Evolutionary conservation across 1,140 invertebrate species (phyloP).

Genomic region (Aphidius ervi): DNA sequence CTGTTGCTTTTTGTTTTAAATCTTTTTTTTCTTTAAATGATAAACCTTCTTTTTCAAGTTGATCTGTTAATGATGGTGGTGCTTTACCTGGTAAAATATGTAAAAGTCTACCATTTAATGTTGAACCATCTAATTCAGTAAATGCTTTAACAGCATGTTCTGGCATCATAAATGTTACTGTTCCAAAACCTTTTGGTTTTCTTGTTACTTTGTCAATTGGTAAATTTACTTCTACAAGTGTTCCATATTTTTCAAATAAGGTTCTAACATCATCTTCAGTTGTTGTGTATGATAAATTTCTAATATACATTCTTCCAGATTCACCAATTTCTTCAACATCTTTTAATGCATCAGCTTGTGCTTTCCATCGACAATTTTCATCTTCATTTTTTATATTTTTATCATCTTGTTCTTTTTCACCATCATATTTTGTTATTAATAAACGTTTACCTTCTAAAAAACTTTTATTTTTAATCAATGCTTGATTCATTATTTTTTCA

Average conservation of each 20-base stretch:
- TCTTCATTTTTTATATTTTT: slow-evolving; percentile 33
- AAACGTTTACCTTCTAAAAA: slow-evolving; percentile 73
- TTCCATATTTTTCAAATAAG: slow-evolving; percentile 85
- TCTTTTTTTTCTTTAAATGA: slow-evolving; percentile 86
- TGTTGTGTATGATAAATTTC: slow-evolving; percentile 87
- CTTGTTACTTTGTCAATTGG: slow-evolving; percentile 83
- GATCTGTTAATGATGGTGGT: slow-evolving; percentile 56
- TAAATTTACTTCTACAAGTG: slow-evolving; percentile 81
- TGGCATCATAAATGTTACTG: slow-evolving; percentile 89
- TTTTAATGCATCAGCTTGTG: slow-evolving; percentile 65
- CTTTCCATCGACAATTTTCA: slow-evolving; percentile 60
- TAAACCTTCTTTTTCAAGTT: slow-evolving; percentile 48
- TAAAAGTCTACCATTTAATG: slow-evolving; percentile 87
- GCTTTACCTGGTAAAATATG: slow-evolving; percentile 88
- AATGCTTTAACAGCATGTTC: slow-evolving; percentile 93
- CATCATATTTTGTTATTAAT: slow-evolving; percentile 62
- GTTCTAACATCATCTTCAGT: slow-evolving; percentile 83
- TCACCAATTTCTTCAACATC: slow-evolving; percentile 81
- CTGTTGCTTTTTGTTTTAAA: slow-evolving; percentile 71
- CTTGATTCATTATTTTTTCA: slow-evolving; percentile 76
- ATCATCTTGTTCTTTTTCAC: slow-evolving; percentile 48
- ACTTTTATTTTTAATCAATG: slow-evolving; percentile 80
- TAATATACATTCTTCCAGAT: slow-evolving; percentile 90
- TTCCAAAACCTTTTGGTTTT: slow-evolving; percentile 90
- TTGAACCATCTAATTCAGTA: slow-evolving; percentile 79